phyloP scores from a whole-genome alignment of 2,113 vertebrate genomes.

The Sander lucioperca region DNA sequence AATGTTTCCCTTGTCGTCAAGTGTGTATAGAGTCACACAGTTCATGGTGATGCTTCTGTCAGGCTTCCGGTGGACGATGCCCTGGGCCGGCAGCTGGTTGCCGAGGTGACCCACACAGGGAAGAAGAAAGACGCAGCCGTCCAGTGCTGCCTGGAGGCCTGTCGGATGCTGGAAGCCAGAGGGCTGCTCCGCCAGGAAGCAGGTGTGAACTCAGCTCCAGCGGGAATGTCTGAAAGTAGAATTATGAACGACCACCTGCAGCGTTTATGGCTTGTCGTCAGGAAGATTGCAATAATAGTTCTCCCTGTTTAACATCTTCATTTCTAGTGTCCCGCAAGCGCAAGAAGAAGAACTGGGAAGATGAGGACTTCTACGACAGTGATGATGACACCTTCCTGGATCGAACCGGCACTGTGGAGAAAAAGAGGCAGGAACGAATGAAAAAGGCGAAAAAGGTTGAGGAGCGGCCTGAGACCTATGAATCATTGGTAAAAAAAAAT shows the following conservation, averaged over 20 bases:
- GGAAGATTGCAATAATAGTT: rapidly evolving
- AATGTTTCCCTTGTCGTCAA: rapidly evolving
- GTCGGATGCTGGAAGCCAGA: conserved; percentile 94
- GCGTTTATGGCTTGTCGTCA: background rate
- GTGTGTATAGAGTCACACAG: rapidly evolving
- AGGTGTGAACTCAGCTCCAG: conserved; percentile 78
- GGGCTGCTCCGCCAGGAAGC: conserved; percentile 97
- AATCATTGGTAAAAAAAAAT: conserved; percentile 88
- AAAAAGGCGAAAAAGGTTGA: conserved; percentile 96
- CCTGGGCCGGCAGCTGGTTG: conserved; percentile 91
- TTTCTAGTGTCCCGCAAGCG: conserved; percentile 94
- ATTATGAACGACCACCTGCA: background rate
- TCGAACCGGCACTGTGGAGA: conserved; percentile 94
- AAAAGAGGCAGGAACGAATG: conserved; percentile 95
- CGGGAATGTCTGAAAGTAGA: background rate
- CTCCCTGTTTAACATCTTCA: background rate
- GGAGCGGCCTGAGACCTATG: conserved; percentile 92
- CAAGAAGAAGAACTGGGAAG: conserved; percentile 98
- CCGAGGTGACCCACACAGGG: conserved; percentile 92
- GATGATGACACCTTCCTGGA: conserved; percentile 98
- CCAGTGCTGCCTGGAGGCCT: conserved; percentile 94
- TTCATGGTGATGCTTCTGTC: background rate
- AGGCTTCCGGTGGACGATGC: conserved; percentile 96
- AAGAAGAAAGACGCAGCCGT: conserved; percentile 96
- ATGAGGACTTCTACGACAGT: conserved; percentile 97